Conservation (phyloP, 2,888 invertebrate species). For the Lepas anatifera region DNA sequence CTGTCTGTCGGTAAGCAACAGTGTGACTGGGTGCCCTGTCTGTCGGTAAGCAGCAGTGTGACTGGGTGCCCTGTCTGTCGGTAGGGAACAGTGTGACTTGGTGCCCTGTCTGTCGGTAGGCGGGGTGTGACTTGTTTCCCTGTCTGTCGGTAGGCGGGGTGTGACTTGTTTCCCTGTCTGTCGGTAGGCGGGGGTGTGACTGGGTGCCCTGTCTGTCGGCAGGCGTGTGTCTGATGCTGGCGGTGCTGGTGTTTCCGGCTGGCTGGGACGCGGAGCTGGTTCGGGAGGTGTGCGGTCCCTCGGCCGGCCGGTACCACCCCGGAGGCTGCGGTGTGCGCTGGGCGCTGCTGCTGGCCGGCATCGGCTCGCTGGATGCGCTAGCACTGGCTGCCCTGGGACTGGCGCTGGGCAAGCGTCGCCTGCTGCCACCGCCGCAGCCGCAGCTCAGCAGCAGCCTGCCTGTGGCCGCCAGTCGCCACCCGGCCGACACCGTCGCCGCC, state of each 20-base stretch:
- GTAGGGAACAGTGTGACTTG: too few relatives aligned
- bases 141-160: too few relatives aligned
- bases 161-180: too few relatives aligned
- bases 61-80: too few relatives aligned
- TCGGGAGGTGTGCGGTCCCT: conserved; percentile 70
- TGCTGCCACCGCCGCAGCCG: conserved; percentile 57
- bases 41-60: too few relatives aligned
- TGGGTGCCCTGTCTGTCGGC: too few relatives aligned
- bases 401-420: conserved; percentile 79
- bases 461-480: not conserved
- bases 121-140: too few relatives aligned
- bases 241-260: conserved; percentile 76
- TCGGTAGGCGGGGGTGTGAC: too few relatives aligned
- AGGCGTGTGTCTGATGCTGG: conserved; percentile 77
- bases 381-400: conserved; percentile 83
- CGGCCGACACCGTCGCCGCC: conserved; percentile 32
- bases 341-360: conserved; percentile 86
- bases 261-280: conserved; percentile 80
- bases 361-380: conserved; percentile 66
- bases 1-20: too few relatives aligned
- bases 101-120: too few relatives aligned
- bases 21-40: too few relatives aligned
- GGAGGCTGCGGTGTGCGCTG: conserved; percentile 82
- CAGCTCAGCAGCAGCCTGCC: conserved; percentile 16
- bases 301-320: conserved; percentile 54